A percentile compares a stretch with the other conserved stretches of the same genome.
phyloP scores from a whole-genome alignment of 2,888 invertebrate species.

The Ametastegia equiseti region DNA sequence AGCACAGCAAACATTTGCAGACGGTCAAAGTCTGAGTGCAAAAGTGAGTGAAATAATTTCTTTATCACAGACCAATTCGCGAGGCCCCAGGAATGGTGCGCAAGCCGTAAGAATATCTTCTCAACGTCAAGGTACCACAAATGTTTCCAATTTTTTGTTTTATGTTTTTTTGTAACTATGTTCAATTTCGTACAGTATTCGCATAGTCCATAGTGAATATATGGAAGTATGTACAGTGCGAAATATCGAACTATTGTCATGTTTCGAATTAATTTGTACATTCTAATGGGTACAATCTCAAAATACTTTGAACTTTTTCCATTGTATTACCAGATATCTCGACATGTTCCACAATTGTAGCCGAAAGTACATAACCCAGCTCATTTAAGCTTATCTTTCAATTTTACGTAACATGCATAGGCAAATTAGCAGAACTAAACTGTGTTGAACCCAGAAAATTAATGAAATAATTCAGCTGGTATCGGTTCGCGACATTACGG shows the following conservation, averaged over 20 bases:
- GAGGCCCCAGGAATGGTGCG: background rate
- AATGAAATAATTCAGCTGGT: too few relatives aligned
- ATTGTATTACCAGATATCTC: background rate
- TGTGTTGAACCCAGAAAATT: background rate
- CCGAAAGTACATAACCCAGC: background rate
- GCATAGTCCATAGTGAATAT: background rate
- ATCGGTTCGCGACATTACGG: too few relatives aligned
- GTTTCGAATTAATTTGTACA: background rate
- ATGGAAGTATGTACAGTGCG: background rate
- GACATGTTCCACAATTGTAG: background rate
- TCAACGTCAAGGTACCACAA: background rate
- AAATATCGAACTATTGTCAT: background rate
- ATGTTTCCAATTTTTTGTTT: too few relatives aligned
- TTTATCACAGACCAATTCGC: conserved; percentile 23
- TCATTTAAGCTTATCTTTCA: too few relatives aligned
- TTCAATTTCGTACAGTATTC: background rate
- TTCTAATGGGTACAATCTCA: background rate
- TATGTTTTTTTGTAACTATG: background rate
- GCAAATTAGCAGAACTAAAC: background rate
- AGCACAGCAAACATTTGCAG: background rate
- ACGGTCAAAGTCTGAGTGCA: conserved; percentile 5
- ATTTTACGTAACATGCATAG: background rate
- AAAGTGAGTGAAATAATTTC: conserved; percentile 25
- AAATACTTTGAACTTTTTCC: background rate
- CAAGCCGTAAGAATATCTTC: background rate